Conservation (phyloP, 2,797 vertebrate genomes). For the Argentina silus region DNA sequence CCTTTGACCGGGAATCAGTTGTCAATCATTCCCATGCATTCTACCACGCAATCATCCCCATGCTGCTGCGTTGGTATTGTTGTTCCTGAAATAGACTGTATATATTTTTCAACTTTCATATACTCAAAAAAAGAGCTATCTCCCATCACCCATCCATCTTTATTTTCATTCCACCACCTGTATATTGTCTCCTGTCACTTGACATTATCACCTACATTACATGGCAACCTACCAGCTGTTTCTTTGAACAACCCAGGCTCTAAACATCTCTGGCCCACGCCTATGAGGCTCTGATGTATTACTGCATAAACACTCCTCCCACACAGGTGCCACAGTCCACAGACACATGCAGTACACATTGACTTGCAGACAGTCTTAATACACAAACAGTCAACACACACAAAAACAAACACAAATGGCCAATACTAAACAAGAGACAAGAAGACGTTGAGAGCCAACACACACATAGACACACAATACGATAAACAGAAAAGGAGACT, state of each 20-base stretch:
- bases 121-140: constrained; percentile 29
- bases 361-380: constrained; percentile 10
- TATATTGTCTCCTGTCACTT: constrained; percentile 43
- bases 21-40: neutral
- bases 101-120: constrained; percentile 12
- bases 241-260: constrained; percentile 13
- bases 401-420: constrained; percentile 1
- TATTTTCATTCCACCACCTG: constrained; percentile 44
- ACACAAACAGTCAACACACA: constrained; percentile 3
- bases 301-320: constrained; percentile 25
- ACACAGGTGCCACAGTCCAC: constrained; percentile 28
- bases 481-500: neutral
- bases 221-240: constrained; percentile 45
- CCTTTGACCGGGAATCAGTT: neutral
- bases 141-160: constrained; percentile 22
- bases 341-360: constrained; percentile 17
- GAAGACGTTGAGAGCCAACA: neutral
- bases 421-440: neutral
- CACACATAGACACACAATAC: neutral
- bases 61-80: neutral
- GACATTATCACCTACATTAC: constrained; percentile 49
- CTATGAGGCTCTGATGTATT: constrained; percentile 8
- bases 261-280: constrained; percentile 20
- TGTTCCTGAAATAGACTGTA: neutral
- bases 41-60: neutral